A percentile compares a stretch with the other conserved stretches of the same genome.
phyloP scores from a whole-genome alignment of 2,888 invertebrate species.

The Drosophila diplacantha region DNA sequence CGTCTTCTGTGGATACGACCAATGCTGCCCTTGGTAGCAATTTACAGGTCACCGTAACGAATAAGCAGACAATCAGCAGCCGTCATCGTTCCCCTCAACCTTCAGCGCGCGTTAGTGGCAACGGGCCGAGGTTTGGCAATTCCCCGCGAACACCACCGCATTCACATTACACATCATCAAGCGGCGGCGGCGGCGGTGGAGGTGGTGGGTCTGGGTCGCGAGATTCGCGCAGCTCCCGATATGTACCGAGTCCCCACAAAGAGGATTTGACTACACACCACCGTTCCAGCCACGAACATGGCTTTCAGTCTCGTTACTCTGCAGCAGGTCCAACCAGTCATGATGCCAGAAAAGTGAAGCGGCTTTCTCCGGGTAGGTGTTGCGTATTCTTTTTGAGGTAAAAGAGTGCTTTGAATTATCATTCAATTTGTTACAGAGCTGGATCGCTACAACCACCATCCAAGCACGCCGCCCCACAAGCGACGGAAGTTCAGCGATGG shows the following conservation, averaged over 20 bases:
- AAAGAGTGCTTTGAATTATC: neutral
- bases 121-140: constrained; percentile 67
- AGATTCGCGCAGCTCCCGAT: constrained; percentile 67
- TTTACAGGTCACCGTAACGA: constrained; percentile 72
- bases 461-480: constrained; percentile 75
- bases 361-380: constrained; percentile 73
- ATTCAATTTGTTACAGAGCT: constrained; percentile 30
- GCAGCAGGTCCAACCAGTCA: constrained; percentile 41
- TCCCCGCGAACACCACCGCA: constrained; percentile 78
- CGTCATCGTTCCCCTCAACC: constrained; percentile 71
- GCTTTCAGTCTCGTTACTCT: constrained; percentile 71
- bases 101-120: constrained; percentile 41
- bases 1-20: constrained; percentile 40
- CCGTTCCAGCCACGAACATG: constrained; percentile 64
- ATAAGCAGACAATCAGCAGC: constrained; percentile 56
- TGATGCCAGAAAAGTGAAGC: constrained; percentile 69
- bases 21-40: constrained; percentile 57
- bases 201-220: constrained; percentile 35
- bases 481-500: constrained; percentile 75
- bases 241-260: constrained; percentile 62
- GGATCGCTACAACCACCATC: constrained; percentile 76
- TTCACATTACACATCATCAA: constrained; percentile 56
- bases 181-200: constrained; percentile 21
- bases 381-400: too few relatives aligned
- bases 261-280: constrained; percentile 58